phyloP scores from a whole-genome alignment of 2,888 invertebrate species.

The Bombyx huttoni region DNA sequence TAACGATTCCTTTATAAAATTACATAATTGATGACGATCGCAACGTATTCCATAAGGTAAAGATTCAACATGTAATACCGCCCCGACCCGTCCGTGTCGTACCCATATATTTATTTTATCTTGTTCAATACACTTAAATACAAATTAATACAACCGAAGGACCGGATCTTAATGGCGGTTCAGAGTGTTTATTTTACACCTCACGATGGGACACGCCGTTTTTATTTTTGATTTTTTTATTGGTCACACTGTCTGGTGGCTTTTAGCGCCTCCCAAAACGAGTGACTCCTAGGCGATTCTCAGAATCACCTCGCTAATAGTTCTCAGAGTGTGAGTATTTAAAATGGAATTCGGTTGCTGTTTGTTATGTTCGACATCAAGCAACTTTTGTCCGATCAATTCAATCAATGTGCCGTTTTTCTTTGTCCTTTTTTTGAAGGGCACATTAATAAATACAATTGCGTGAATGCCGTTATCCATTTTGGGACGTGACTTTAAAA shows the following conservation, averaged over 20 bases:
- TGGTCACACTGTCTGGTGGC: conserved; percentile 23
- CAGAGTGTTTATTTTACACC: conserved; percentile 69
- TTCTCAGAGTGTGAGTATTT: conserved; percentile 8
- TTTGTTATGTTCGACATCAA: not conserved
- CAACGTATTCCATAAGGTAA: not conserved
- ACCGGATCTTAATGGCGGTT: conserved; percentile 60
- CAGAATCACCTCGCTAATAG: conserved; percentile 26
- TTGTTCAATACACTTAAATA: conserved; percentile 73
- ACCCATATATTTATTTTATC: conserved; percentile 69
- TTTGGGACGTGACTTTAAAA: no score
- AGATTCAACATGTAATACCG: conserved; percentile 30
- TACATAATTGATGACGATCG: not conserved
- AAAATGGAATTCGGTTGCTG: not conserved
- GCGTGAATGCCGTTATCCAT: no score
- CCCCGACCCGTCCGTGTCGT: conserved; percentile 33
- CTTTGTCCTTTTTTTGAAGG: no score
- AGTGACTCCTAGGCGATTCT: conserved; percentile 25
- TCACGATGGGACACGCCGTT: conserved; percentile 50
- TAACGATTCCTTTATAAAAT: not conserved
- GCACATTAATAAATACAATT: no score
- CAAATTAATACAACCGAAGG: conserved; percentile 70
- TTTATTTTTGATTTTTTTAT: conserved; percentile 49
- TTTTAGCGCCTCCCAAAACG: conserved; percentile 53
- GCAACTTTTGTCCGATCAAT: not conserved
- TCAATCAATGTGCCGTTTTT: no score